phyloP scores from a whole-genome alignment of 2,113 vertebrate species.

The Callipepla squamata region DNA sequence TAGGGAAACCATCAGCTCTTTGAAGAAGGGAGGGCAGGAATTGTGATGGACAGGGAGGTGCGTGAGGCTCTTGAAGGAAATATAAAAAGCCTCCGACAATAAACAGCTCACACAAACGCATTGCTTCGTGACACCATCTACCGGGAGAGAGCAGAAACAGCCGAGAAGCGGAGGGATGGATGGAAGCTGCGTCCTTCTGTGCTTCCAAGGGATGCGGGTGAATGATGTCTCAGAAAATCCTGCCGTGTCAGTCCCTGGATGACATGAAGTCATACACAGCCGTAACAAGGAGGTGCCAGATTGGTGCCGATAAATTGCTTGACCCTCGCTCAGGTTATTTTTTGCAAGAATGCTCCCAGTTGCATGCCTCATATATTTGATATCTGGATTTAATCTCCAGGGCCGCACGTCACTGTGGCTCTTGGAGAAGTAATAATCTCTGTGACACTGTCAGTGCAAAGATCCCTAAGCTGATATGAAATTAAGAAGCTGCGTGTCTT shows the following conservation, averaged over 20 bases:
- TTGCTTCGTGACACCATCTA: slow-evolving; percentile 34
- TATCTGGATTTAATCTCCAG: background rate
- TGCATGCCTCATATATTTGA: background rate
- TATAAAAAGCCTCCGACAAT: slow-evolving; percentile 5
- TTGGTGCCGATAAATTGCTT: background rate
- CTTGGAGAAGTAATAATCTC: background rate
- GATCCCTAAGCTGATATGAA: background rate
- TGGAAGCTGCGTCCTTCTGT: accelerated
- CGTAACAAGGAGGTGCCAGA: background rate
- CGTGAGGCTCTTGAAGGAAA: background rate
- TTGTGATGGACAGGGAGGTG: background rate
- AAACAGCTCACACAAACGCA: accelerated
- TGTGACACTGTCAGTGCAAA: background rate
- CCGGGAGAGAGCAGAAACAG: background rate
- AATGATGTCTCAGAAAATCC: no score
- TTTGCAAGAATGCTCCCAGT: background rate
- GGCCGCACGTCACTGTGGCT: background rate
- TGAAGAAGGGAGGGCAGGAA: background rate
- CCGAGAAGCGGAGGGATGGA: background rate
- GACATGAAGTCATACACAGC: background rate
- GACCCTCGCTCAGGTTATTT: background rate
- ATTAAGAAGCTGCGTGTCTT: background rate
- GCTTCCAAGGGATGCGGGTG: background rate
- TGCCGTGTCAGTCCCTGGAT: background rate
- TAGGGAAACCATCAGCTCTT: no score